Conservation (phyloP, 2,113 vertebrate genomes). For the Ptilonorhynchus violaceus region DNA sequence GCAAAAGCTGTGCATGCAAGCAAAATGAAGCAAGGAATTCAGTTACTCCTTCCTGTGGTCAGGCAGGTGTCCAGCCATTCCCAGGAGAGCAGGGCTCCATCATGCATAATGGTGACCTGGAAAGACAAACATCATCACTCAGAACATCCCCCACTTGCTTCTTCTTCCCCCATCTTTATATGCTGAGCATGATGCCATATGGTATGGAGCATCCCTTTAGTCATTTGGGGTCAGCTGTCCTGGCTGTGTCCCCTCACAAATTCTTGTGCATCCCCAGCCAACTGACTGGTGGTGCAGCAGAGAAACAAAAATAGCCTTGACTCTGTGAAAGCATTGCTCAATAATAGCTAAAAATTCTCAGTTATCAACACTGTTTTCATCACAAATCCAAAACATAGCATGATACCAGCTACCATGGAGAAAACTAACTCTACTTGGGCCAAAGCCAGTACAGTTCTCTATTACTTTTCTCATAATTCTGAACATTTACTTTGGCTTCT, state of each 20-base stretch:
- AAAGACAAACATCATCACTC: background rate
- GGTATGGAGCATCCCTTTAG: background rate
- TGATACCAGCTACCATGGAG: background rate
- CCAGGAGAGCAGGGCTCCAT: background rate
- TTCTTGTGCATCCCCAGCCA: background rate
- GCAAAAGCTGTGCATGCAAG: background rate
- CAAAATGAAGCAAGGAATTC: background rate
- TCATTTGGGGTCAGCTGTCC: background rate
- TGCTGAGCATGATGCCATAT: too few species aligned
- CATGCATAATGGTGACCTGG: accelerated
- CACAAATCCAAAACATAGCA: background rate
- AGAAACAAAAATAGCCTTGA: background rate
- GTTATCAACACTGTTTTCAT: background rate
- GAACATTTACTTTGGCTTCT: background rate
- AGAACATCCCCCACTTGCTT: background rate
- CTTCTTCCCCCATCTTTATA: background rate
- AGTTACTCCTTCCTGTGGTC: background rate
- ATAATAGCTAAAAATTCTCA: background rate
- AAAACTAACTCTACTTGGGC: background rate
- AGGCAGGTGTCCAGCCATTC: background rate
- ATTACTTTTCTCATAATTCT: background rate
- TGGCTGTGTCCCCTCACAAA: background rate
- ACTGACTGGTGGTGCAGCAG: accelerated
- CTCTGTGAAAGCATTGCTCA: background rate
- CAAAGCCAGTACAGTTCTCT: background rate